Base-by-base conservation (phyloP, 1,140 invertebrate genomes). In the Lordiphosa clarofinis region DNA sequence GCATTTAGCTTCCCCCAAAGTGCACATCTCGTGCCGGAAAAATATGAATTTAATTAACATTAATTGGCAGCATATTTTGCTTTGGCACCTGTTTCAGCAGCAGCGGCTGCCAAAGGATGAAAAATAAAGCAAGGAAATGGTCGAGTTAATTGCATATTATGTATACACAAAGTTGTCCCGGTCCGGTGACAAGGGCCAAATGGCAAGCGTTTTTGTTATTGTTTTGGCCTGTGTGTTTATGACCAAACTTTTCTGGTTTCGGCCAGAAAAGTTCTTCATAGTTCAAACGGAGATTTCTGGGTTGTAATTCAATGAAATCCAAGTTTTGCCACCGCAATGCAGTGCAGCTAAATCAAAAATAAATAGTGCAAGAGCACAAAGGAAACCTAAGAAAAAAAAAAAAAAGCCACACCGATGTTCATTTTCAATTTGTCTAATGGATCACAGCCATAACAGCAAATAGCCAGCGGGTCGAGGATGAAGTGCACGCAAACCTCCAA, bases 21-120 rank as follows among this genome's bases (percentile, higher is more conserved):
- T 57, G 50, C 66, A 33, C 21, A 38, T 55, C 53, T 71, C 59
- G 67, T 39, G 36, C 28, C 40, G 56, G 59, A 21, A 60, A 84
- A 84, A 86, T 84, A 78, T 84, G 73, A 84, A 78, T 84, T 84
- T 86, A 84, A 84, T 84, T 84, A 84, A 70, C 73, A 84, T 61
- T 84, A 84, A 84, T 78, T 84, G 65, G 57, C 60, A 61, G 24
- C 69, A 66, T 73, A 78, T 78, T 78, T 70, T 43, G 55, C 44
- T 54, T 70, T 82, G 57, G 63, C 78, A 84, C 78, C 78, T 84
- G 78, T 57, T 60, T 24, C 53, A 9, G 57, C 52, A 47, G 5
- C 21, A n/a, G n/a, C n/a, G n/a, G n/a, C n/a, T n/a, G n/a, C 10
- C 15, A 24, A 28, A 44, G 42, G 28, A 11, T 37, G 11, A 43